Conservation (phyloP, 2,888 invertebrate genomes). For the Drosophila barbarae region DNA sequence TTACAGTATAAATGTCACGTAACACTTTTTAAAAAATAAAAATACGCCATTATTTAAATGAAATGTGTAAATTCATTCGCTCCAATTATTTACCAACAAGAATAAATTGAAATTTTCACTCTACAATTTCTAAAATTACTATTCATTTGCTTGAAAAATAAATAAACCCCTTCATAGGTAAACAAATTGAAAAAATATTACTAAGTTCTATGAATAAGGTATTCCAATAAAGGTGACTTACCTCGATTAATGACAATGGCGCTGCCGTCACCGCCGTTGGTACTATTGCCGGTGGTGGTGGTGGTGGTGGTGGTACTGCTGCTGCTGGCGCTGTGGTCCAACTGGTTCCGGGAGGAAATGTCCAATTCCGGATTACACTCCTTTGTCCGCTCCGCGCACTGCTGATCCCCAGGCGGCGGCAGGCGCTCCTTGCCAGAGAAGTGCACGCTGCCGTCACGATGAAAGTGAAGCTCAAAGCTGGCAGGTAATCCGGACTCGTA, state of each 20-base stretch:
- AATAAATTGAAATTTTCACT: too few relatives aligned
- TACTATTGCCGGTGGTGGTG: constrained; percentile 47
- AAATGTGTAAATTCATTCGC: too few relatives aligned
- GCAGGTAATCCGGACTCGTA: constrained; percentile 71
- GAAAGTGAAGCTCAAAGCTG: constrained; percentile 84
- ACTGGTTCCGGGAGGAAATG: constrained; percentile 16
- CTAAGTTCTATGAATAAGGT: too few relatives aligned
- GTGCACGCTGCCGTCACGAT: constrained; percentile 90
- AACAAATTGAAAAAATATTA: neutral
- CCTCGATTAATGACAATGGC: constrained; percentile 55
- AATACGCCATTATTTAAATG: too few relatives aligned
- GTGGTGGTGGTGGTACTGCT: constrained; percentile 47
- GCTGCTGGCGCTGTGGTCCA: constrained; percentile 64
- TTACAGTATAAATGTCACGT: too few relatives aligned
- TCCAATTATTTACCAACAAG: too few relatives aligned
- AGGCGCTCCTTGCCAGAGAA: constrained; percentile 60
- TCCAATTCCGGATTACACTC: constrained; percentile 32
- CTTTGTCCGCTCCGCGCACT: neutral
- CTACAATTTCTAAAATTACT: neutral
- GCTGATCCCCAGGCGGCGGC: constrained; percentile 14
- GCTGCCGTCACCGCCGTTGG: constrained; percentile 62
- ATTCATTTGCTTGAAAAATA: neutral
- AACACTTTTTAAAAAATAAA: too few relatives aligned
- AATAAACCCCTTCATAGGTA: neutral
- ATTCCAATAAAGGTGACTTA: constrained; percentile 29